Conservation (phyloP, 2,797 vertebrate species). For the Coranthus polyacanthus region DNA sequence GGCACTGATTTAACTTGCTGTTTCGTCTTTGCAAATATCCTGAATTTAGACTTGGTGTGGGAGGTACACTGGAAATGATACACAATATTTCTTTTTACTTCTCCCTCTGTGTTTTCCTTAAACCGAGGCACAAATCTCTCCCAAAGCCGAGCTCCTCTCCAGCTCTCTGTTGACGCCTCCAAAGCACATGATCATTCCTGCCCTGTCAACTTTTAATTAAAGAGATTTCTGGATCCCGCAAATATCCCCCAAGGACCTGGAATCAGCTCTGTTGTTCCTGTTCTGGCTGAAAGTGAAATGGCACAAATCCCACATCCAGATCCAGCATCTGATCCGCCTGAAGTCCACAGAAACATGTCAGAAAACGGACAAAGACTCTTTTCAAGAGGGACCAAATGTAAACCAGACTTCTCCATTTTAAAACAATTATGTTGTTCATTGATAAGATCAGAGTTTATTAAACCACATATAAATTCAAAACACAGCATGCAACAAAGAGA, state of each 20-base stretch:
- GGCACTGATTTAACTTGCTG: no score
- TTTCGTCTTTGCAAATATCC: no score
- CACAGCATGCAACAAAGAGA: no score
- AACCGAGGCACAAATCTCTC: no score
- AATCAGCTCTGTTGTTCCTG: conserved; percentile 8
- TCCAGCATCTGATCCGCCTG: background rate
- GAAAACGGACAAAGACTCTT: background rate
- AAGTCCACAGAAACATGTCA: background rate
- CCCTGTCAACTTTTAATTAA: conserved; percentile 43
- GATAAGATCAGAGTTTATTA: background rate
- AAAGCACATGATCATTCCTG: conserved; percentile 30
- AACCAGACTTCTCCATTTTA: background rate
- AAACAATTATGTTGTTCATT: background rate
- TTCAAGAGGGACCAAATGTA: background rate
- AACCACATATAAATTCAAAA: no score
- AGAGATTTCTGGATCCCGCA: conserved; percentile 21
- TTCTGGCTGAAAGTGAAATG: conserved; percentile 21
- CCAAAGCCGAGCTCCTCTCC: no score
- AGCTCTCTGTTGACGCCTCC: background rate
- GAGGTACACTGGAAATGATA: no score
- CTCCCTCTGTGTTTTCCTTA: no score
- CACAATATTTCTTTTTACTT: no score
- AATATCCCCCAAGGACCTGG: conserved; percentile 32
- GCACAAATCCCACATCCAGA: conserved; percentile 32
- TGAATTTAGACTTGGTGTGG: no score